A percentile compares a stretch with the other conserved stretches of the same genome.
phyloP scores from a whole-genome alignment of 2,113 vertebrate species.

The Rhabdornis inornatus region DNA sequence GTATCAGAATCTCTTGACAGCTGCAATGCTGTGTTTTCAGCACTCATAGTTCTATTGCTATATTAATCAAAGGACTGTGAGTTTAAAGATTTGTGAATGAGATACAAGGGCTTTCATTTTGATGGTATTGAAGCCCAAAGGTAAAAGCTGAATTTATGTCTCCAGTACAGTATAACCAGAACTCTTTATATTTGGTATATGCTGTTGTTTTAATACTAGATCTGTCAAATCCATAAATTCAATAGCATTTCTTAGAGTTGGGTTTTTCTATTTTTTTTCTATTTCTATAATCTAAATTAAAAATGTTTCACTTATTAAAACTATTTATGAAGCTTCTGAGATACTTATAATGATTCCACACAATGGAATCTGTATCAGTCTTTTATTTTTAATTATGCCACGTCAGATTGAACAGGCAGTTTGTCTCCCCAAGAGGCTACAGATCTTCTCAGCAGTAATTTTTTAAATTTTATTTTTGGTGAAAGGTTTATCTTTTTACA shows the following conservation, averaged over 20 bases:
- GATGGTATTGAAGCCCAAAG: neutral
- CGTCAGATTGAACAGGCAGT: neutral
- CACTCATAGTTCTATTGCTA: neutral
- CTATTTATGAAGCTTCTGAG: neutral
- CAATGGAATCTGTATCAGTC: neutral
- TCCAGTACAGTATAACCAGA: neutral
- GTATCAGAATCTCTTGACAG: neutral
- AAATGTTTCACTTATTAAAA: neutral
- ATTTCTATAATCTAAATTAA: neutral
- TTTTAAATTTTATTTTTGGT: neutral
- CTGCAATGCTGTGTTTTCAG: neutral
- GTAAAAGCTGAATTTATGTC: neutral
- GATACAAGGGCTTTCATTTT: neutral
- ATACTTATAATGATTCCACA: neutral
- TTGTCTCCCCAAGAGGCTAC: neutral
- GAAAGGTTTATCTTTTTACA: neutral
- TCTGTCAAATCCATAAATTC: neutral
- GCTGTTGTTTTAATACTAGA: neutral
- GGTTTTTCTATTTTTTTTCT: neutral
- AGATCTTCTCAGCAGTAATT: neutral
- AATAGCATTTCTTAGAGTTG: neutral
- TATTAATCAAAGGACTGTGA: neutral
- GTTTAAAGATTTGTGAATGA: neutral
- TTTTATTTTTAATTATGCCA: neutral
- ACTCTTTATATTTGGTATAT: neutral